Evolutionary conservation across 2,113 vertebrate species (phyloP).

Genomic region (Pica pica): DNA sequence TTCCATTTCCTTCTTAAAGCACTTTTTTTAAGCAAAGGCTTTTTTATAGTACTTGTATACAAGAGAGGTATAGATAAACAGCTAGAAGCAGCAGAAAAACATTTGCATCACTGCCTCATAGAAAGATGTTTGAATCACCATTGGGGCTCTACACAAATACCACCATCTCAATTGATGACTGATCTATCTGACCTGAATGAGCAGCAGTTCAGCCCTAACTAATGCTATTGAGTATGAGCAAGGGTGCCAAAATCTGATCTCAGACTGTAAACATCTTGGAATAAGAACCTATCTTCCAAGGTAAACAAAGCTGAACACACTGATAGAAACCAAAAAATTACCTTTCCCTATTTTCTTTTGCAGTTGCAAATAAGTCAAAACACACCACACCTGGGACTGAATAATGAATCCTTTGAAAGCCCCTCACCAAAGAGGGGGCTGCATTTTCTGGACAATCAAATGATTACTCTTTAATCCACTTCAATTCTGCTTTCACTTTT

Average conservation of each 20-base stretch:
- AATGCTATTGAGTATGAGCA: slow-evolving; percentile 20
- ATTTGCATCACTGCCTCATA: not conserved
- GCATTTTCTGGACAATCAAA: not conserved
- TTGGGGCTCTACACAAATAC: not conserved
- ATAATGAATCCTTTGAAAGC: not conserved
- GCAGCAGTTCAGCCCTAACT: slow-evolving; percentile 30
- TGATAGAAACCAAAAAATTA: not conserved
- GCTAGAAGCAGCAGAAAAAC: not conserved
- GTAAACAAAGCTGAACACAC: not conserved
- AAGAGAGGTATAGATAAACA: not conserved
- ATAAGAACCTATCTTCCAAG: not conserved
- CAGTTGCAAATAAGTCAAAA: not conserved
- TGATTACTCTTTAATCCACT: not conserved
- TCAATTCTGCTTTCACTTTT: not conserved
- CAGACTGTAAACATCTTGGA: not conserved
- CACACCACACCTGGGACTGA: not conserved
- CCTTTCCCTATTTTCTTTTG: not conserved
- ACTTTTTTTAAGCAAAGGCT: not conserved
- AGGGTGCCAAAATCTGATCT: slow-evolving; percentile 26
- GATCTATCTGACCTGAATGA: slow-evolving; percentile 30
- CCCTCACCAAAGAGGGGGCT: not conserved
- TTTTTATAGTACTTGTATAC: not conserved
- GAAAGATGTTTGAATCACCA: not conserved
- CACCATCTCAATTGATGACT: not conserved
- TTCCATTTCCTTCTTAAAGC: not conserved